These are phyloP conservation scores for Heliothis subflexa DNA, from an alignment of 1,140 invertebrate species.

Conservation along the genomic window DNA sequence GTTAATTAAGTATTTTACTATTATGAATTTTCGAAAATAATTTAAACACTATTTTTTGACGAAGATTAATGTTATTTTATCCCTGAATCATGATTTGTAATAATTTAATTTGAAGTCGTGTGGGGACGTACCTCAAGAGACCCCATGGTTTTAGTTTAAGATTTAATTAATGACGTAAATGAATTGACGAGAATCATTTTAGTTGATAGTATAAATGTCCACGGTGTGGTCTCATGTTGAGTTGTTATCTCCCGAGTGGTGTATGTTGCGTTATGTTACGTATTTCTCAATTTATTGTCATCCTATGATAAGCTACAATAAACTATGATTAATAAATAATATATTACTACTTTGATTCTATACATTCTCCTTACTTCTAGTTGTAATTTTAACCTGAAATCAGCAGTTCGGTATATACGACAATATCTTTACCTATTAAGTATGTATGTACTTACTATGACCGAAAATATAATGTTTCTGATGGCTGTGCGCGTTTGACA, in stretches of 20 bases:
- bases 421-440: too few species aligned
- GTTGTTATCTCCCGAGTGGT: conserved; percentile 9
- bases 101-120: neutral
- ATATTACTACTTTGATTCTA: conserved; percentile 15
- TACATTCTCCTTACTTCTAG: neutral
- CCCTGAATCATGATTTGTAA: neutral
- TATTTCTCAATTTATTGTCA: conserved; percentile 40
- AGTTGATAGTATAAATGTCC: neutral
- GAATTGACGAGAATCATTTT: conserved; percentile 17
- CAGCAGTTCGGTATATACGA: neutral
- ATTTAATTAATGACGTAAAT: neutral
- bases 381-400: too few species aligned
- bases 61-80: too few species aligned
- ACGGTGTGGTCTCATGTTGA: conserved; percentile 2
- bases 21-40: neutral
- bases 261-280: conserved; percentile 32
- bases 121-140: neutral
- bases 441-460: too few species aligned
- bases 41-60: too few species aligned
- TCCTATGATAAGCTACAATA: conserved; percentile 35
- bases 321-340: conserved; percentile 30
- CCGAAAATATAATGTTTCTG: too few species aligned
- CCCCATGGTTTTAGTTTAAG: conserved; percentile 11
- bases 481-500: too few species aligned
- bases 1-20: neutral